These are phyloP conservation scores for Andrena dorsata DNA, from an alignment of 2,888 invertebrate species.

Conservation along the genomic window DNA sequence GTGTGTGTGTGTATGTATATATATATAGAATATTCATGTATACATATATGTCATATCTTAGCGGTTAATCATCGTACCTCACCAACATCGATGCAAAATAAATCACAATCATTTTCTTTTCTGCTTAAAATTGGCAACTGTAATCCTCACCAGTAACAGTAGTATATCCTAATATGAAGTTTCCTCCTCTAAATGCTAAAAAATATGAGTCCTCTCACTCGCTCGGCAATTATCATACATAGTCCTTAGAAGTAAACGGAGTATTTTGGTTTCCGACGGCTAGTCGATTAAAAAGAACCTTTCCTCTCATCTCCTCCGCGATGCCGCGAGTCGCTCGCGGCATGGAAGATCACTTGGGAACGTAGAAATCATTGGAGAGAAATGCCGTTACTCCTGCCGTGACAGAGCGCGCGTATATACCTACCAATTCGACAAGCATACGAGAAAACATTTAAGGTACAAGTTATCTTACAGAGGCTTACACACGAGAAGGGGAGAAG, in stretches of 20 bases:
- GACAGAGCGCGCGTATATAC: constrained; percentile 27
- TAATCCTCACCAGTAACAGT: constrained; percentile 69
- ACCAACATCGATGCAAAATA: constrained; percentile 81
- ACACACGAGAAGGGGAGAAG: constrained; percentile 28
- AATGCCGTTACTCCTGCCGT: constrained; percentile 42
- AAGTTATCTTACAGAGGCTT: constrained; percentile 56
- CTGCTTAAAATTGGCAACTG: constrained; percentile 74
- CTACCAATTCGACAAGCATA: constrained; percentile 53
- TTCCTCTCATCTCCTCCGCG: constrained; percentile 12
- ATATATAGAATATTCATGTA: constrained; percentile 64
- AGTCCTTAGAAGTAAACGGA: constrained; percentile 70
- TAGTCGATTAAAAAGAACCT: constrained; percentile 38
- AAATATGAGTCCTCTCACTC: constrained; percentile 69
- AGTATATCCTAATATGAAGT: constrained; percentile 53
- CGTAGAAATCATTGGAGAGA: constrained; percentile 49
- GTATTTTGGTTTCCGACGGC: constrained; percentile 74
- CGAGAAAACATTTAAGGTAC: constrained; percentile 53
- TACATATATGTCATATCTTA: constrained; percentile 63
- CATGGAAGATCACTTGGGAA: constrained; percentile 64
- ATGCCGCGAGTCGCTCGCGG: constrained; percentile 20
- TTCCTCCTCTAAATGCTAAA: constrained; percentile 63
- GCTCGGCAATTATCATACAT: constrained; percentile 59
- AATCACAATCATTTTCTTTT: constrained; percentile 80
- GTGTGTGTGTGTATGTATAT: constrained; percentile 63
- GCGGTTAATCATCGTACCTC: constrained; percentile 66